Conservation (phyloP, 1,140 invertebrate genomes). For the Zaprionus tsacasi region DNA sequence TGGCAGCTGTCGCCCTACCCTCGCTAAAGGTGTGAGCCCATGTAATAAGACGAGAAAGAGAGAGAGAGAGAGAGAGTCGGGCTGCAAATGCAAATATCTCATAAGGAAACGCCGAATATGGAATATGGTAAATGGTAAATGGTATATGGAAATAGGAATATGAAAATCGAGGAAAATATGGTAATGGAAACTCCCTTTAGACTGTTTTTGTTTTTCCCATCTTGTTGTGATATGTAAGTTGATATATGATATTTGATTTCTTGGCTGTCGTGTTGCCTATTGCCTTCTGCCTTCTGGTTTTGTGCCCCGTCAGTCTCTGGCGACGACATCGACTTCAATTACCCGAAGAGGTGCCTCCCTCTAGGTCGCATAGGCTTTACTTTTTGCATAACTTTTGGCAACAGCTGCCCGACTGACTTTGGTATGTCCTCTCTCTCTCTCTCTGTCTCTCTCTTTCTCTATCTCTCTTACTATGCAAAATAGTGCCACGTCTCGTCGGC, state of each 20-base stretch:
- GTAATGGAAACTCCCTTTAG: conserved; percentile 47
- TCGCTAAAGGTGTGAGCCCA: conserved; percentile 69
- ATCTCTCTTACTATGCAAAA: conserved; percentile 55
- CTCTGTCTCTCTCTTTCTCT: background rate
- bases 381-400: conserved; percentile 38
- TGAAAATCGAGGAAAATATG: conserved; percentile 22
- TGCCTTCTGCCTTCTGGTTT: conserved; percentile 6
- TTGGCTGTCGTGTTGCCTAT: conserved; percentile 31
- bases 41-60: conserved; percentile 56
- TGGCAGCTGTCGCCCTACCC: conserved; percentile 53
- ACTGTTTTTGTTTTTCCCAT: conserved; percentile 69
- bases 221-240: conserved; percentile 80
- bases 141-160: conserved; percentile 17
- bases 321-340: conserved; percentile 61
- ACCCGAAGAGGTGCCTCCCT: conserved; percentile 18
- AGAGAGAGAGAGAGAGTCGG: too few species aligned
- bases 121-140: conserved; percentile 21
- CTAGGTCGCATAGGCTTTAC: background rate
- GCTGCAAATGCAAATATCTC: conserved; percentile 32
- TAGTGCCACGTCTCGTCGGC: conserved; percentile 11
- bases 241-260: conserved; percentile 82
- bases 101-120: conserved; percentile 27
- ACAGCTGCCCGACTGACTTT: conserved; percentile 50
- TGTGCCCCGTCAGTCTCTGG: background rate
- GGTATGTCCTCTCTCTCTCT: background rate